These are phyloP conservation scores for Mirza zaza DNA, from an alignment of 2,113 vertebrate species.

Conservation along the genomic window DNA sequence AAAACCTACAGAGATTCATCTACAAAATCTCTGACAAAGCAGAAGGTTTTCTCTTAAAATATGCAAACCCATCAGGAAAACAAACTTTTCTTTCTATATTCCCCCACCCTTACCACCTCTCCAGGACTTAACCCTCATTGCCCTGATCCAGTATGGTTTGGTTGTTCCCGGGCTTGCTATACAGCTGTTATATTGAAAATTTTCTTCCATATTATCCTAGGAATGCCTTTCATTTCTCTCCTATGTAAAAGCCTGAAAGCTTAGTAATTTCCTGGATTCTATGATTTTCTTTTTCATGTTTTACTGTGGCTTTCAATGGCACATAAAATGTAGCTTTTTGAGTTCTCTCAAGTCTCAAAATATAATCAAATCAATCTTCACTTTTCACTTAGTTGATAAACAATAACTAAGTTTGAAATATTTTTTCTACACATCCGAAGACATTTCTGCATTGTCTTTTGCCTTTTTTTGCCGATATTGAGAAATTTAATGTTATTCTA, in stretches of 20 bases:
- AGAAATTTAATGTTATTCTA: background rate
- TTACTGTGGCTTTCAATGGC: background rate
- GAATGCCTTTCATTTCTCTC: background rate
- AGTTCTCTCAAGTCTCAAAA: background rate
- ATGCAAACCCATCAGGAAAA: background rate
- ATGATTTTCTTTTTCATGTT: background rate
- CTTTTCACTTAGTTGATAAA: background rate
- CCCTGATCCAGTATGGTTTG: background rate
- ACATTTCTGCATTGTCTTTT: background rate
- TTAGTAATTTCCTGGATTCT: background rate
- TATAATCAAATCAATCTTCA: background rate
- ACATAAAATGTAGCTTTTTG: background rate
- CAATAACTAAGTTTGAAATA: background rate
- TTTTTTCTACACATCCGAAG: background rate
- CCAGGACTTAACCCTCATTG: background rate
- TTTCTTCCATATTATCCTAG: background rate
- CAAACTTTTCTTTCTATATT: background rate
- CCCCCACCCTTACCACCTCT: background rate
- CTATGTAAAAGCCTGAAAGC: background rate
- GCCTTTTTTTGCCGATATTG: background rate
- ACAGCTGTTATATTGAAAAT: background rate
- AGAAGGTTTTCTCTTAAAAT: background rate
- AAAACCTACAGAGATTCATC: background rate
- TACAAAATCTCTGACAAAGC: background rate
- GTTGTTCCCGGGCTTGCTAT: background rate